phyloP scores from a whole-genome alignment of 2,888 invertebrate species.

The Trissolcus brochymenae region DNA sequence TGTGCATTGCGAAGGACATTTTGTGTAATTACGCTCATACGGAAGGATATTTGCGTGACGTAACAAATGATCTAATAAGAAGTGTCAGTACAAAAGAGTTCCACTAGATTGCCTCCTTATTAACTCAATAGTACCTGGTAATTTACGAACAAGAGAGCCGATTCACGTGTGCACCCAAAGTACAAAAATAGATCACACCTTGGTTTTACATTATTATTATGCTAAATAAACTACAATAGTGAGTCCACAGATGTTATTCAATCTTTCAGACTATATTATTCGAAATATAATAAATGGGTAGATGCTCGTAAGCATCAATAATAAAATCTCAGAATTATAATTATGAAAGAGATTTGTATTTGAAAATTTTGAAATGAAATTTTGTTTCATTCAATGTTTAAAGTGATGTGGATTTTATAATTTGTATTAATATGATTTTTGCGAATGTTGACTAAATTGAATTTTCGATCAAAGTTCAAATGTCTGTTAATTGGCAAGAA shows the following conservation, averaged over 20 bases:
- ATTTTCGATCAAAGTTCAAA: conserved; percentile 39
- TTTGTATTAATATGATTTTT: not conserved
- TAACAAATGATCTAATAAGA: conserved; percentile 45
- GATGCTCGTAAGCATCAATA: not conserved
- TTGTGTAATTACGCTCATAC: conserved; percentile 17
- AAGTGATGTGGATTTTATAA: too few species aligned
- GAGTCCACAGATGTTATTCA: not conserved
- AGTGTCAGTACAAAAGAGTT: conserved; percentile 44
- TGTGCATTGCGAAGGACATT: conserved; percentile 29
- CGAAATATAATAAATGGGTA: not conserved
- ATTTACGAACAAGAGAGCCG: conserved; percentile 45
- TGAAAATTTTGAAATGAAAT: too few species aligned
- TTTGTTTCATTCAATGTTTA: too few species aligned
- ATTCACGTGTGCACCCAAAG: conserved; percentile 16
- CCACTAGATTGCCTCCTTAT: conserved; percentile 37
- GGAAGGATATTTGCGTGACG: conserved; percentile 33
- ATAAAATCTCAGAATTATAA: not conserved
- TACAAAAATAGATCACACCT: conserved; percentile 33
- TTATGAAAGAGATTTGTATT: too few species aligned
- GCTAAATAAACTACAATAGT: not conserved
- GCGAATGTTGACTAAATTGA: conserved; percentile 24
- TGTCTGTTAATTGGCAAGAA: conserved; percentile 50
- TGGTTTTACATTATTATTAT: not conserved
- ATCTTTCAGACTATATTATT: not conserved
- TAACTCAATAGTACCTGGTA: conserved; percentile 27